Evolutionary conservation across 2,888 invertebrate species (phyloP), one percentile per base, ranked within the genome.

Genomic region (Eupithecia dodoneata): DNA sequence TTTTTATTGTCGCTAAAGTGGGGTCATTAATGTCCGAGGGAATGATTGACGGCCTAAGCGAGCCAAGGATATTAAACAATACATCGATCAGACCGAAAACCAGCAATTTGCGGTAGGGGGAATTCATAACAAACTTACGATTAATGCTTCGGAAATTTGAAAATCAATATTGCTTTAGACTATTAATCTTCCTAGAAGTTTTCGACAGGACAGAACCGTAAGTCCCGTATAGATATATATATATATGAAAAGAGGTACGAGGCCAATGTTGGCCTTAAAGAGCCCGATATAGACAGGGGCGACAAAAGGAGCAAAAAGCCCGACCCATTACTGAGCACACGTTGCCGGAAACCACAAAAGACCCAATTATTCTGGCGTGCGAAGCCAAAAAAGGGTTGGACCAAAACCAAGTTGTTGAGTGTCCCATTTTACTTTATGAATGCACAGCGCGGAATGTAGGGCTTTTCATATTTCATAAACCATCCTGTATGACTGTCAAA

Each of bases 301-400:
- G 83, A 86, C 85, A 88, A 91, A 91, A 91, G 89, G 89, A 86
- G 88, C 86, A 90, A 91, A 92, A 91, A 90, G 86, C 87, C 87
- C 84, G 86, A 86, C 86, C 90, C 89, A 91, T 92, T 92, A 91
- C 88, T 84, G 85, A 87, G 87, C 89, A 90, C 91, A 90, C 90
- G 91, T 89, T 85, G 88, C 82, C 88, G 89, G 87, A 88, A 88
- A 92, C 93, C 93, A 91, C 92, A 93, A 92, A 92, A 92, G 91
- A 91, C 92, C 91, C 92, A 92, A 92, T 93, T 92, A 93, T 91
- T 87, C 87, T 87, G 87, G 87, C 88, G 90, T 87, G 91, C 90
- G 90, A 90, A 90, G 89, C 91, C 90, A 90, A 90, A 91, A 92
- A 92, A 89, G 89, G 91, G 89, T 91, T 90, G 87, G 89, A 87